Conservation (phyloP, 2,113 vertebrate species). For the Sapayoa aenigma region DNA sequence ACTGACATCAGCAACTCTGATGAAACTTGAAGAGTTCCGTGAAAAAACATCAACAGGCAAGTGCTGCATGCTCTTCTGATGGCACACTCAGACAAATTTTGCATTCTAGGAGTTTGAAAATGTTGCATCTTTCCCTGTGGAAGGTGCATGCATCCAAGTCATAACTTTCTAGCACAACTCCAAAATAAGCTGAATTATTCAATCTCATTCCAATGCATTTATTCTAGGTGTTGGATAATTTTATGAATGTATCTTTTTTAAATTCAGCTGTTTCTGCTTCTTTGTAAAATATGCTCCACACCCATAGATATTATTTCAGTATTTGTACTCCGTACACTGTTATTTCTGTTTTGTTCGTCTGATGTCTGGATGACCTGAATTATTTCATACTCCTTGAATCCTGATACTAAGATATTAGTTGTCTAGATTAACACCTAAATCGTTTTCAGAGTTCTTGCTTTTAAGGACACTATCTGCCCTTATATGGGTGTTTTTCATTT, state of each 20-base stretch:
- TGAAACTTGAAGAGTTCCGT: constrained; percentile 96
- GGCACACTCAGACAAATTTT: background rate
- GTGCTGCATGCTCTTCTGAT: background rate
- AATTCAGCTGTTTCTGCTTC: background rate
- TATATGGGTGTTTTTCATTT: background rate
- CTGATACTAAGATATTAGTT: background rate
- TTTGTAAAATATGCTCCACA: background rate
- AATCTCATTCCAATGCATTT: background rate
- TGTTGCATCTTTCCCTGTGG: background rate
- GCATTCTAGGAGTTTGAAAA: background rate
- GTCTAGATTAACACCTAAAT: background rate
- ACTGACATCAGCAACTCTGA: constrained; percentile 90
- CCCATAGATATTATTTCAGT: background rate
- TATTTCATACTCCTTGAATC: background rate
- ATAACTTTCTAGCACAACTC: background rate
- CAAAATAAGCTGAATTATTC: background rate
- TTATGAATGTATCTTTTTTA: background rate
- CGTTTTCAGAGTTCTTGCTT: background rate
- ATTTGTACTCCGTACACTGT: background rate
- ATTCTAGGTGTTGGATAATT: background rate
- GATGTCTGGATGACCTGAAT: background rate
- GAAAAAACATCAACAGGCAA: constrained; percentile 94
- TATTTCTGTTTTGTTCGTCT: background rate
- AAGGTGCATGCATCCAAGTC: background rate
- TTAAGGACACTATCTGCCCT: background rate